Conservation (phyloP, 2,888 invertebrate species). For the Plutella xylostella region DNA sequence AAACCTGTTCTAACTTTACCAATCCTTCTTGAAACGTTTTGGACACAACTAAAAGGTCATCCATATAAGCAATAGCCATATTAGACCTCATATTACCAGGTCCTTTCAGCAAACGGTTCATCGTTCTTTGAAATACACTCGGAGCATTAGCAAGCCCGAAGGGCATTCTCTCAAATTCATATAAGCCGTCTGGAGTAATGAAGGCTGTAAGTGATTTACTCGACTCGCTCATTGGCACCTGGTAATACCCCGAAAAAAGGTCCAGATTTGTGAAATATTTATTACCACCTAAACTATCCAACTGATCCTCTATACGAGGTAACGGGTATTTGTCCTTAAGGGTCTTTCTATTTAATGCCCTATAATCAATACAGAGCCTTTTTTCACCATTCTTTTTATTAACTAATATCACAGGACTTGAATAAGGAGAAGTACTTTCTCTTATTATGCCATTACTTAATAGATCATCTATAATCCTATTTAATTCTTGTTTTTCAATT, state of each 20-base stretch:
- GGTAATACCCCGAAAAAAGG: not conserved
- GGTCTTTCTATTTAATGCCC: constrained; percentile 12
- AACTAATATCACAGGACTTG: constrained; percentile 2
- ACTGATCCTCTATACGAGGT: constrained; percentile 3
- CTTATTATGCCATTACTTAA: constrained; percentile 1
- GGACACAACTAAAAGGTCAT: not conserved
- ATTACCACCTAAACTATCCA: not conserved
- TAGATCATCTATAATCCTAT: not conserved
- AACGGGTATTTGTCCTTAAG: constrained; percentile 4
- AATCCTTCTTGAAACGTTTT: not conserved
- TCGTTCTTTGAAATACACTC: not conserved
- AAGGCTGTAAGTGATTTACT: too few species aligned
- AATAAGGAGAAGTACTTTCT: not conserved
- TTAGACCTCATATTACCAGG: not conserved
- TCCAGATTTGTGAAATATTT: not conserved
- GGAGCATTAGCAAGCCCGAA: not conserved
- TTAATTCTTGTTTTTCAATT: not conserved
- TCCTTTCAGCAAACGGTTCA: not conserved
- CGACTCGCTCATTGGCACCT: not conserved
- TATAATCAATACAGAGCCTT: constrained; percentile 1
- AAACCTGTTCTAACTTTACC: not conserved
- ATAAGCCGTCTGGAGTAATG: not conserved
- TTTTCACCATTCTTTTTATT: not conserved
- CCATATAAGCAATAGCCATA: not conserved
- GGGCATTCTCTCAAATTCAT: not conserved